These are phyloP conservation scores for Peucedramus taeniatus DNA, from an alignment of 2,113 vertebrate species.

Conservation along the genomic window DNA sequence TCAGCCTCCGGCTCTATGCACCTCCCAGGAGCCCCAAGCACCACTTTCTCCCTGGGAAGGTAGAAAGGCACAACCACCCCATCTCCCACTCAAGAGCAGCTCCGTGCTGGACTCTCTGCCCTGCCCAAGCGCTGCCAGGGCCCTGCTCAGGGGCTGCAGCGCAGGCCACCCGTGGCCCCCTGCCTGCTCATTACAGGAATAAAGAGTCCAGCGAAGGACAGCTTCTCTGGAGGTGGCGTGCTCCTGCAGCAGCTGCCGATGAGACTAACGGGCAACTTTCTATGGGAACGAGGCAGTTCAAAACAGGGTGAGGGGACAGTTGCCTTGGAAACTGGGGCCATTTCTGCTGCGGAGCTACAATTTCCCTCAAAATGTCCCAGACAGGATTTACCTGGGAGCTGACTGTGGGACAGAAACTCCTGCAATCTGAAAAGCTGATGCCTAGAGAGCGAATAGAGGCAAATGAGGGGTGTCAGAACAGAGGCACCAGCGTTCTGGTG, in stretches of 20 bases:
- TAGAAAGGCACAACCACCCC: neutral
- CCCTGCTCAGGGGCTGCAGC: neutral
- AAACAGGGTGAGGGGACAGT: neutral
- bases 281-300: conserved; percentile 12
- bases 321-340: conserved; percentile 36
- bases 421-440: neutral
- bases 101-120: fast-evolving
- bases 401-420: neutral
- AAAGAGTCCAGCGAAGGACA: neutral
- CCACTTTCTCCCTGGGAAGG: neutral
- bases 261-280: conserved; percentile 8
- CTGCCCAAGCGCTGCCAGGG: neutral
- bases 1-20: neutral
- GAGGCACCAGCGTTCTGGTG: neutral
- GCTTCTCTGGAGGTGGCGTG: neutral
- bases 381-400: conserved; percentile 5
- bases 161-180: neutral
- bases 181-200: neutral
- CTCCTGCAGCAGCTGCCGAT: conserved; percentile 38
- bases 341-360: neutral
- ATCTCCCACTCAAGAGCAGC: neutral
- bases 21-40: neutral
- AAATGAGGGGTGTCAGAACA: neutral
- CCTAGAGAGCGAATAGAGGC: neutral
- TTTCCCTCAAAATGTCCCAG: neutral